Base-by-base conservation (phyloP, 2,797 vertebrate genomes). In the Falco novaeseelandiae region DNA sequence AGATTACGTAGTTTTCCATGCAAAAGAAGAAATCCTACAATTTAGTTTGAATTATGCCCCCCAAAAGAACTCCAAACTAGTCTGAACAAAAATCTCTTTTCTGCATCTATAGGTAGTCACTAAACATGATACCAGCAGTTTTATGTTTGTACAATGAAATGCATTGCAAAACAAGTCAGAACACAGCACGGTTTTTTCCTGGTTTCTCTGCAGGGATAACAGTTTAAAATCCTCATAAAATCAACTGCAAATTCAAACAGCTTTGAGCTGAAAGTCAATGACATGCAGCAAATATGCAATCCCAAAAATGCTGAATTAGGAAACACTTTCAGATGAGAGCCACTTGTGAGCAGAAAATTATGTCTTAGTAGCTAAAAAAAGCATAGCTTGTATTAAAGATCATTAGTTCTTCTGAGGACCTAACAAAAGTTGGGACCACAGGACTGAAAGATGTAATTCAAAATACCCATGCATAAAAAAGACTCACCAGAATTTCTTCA, bases 181-280 rank as follows among this genome's bases (percentile, higher is more conserved):
- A 72, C 15, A 63, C 21, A 83, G 38, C 12, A 55, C 17, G 40
- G 36, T 8, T 57, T 70, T 36, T 48, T 65, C 34, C 62, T 92
- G 14, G 3, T n/a, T 80, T 83, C n/a, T 67, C 72, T 85, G 10
- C 36, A 54, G 21, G 15, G 44, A 90, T 83, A 90, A 58, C 7
- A 74, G 42, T 83, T 89, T 2, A 36, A 91, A 89, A 95, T 71
- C 76, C 85, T 91, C 32, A 27, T 65, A 79, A 72, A 84, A 90
- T 70, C 76, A 94, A 95, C 38, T 40, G 40, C 30, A 90, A 94
- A 95, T 83, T 95, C 58, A 51, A 95, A 84, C 25, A 94, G 76
- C 42, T 95, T 95, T 70, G 58, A 93, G 69, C 42, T 83, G 93
- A 93, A 96, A 95, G 71, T 95, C 91, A 96, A 93, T 78, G 79